phyloP scores from a whole-genome alignment of 2,888 invertebrate species.

The Alloscopus bannaensis region DNA sequence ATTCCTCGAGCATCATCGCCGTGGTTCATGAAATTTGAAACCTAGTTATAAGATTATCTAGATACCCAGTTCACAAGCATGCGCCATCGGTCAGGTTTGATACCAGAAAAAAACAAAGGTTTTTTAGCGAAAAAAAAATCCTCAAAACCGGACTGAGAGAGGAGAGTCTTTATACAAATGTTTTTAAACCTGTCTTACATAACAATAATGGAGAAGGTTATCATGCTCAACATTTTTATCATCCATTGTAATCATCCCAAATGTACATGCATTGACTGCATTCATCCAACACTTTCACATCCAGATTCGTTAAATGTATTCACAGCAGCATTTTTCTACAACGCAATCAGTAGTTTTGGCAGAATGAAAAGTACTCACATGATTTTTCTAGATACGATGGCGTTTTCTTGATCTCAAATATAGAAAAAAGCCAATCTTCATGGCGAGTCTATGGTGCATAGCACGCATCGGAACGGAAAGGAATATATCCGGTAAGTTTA shows the following conservation, averaged over 20 bases:
- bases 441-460: constrained; percentile 8
- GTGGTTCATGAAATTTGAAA: constrained; percentile 20
- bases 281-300: neutral
- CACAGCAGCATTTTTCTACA: neutral
- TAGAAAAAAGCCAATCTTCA: neutral
- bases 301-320: neutral
- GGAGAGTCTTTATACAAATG: neutral
- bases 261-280: no score
- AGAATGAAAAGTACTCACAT: neutral
- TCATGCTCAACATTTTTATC: neutral
- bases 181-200: neutral
- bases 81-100: constrained; percentile 15
- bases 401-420: neutral
- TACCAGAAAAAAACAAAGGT: neutral
- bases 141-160: neutral
- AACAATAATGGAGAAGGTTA: neutral
- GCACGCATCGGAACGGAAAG: constrained; percentile 30
- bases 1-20: neutral
- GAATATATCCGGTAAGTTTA: constrained; percentile 48
- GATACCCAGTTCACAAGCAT: constrained; percentile 23
- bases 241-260: no score
- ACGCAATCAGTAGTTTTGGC: neutral
- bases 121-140: neutral
- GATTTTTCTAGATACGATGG: neutral
- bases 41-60: constrained; percentile 35